Evolutionary conservation across 2,888 invertebrate genomes (phyloP).

Genomic region (Terebella lapidaria): DNA sequence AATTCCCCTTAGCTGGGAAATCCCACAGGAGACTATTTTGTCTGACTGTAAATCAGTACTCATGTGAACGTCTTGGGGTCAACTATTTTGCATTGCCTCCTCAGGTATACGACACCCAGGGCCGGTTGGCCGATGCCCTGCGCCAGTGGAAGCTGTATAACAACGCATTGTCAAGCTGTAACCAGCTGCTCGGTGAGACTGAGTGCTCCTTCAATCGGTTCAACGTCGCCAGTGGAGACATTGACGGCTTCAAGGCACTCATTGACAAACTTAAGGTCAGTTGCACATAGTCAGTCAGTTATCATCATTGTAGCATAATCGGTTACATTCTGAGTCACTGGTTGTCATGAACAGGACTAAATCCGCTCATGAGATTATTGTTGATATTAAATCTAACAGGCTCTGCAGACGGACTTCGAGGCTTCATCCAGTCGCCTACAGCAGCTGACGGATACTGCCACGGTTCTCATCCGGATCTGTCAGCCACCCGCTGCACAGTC

Average conservation of each 20-base stretch:
- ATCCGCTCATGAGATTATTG: no score
- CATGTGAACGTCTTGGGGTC: no score
- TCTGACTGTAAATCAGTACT: no score
- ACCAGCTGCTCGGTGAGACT: conserved; percentile 35
- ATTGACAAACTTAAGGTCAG: conserved; percentile 41
- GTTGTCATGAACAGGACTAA: no score
- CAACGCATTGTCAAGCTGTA: conserved; percentile 32
- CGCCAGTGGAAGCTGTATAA: conserved; percentile 43
- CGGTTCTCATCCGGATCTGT: conserved; percentile 35
- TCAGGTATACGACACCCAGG: no score
- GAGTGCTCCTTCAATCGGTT: conserved; percentile 41
- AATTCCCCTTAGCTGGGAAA: neutral
- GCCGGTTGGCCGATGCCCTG: conserved; percentile 34
- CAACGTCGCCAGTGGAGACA: conserved; percentile 38
- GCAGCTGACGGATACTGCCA: conserved; percentile 29
- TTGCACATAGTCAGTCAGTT: no score
- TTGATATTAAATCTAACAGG: conserved; percentile 7
- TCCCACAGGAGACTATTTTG: no score
- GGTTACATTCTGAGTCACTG: no score
- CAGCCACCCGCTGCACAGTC: conserved; percentile 34
- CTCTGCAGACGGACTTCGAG: conserved; percentile 8
- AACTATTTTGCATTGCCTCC: no score
- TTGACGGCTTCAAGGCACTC: conserved; percentile 34
- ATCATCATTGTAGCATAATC: no score
- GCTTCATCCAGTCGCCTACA: conserved; percentile 19